Evolutionary conservation across 2,888 invertebrate species (phyloP), one percentile per base, ranked within the genome.

Genomic region (Scrobipalpa costella): DNA sequence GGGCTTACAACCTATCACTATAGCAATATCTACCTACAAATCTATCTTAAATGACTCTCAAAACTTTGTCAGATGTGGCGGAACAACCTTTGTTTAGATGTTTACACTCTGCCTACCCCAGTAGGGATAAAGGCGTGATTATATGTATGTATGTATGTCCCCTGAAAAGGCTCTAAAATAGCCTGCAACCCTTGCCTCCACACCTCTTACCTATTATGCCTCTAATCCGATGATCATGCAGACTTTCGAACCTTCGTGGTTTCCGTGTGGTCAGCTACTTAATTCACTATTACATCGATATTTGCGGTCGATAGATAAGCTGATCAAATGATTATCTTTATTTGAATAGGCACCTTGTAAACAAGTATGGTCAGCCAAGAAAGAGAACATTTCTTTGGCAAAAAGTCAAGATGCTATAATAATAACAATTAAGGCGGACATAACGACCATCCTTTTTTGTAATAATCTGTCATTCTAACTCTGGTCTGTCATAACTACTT

Each of bases 211-310:
- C 17, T 33, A 55, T 63, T 63, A 61, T 47, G 21, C 33, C 64
- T 57, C 36, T 66, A 59, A 68, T 60, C 66, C 47, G 63, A 47
- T 61, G 57, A 66, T 64, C 63, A n/a, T n/a, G n/a, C n/a, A 63
- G 52, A 67, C 58, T 66, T 67, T 62, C 62, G 58, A 66, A 64
- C 66, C 64, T 60, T 66, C 47, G 69, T 33, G 69, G 69, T 69
- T 67, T 65, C 63, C 64, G 66, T 66, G 61, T 63, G 63, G 64
- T n/a, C 34, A 34, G 50, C 40, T n/a, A 47, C 36, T 59, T 38
- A 17, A 62, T 62, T 57, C 33, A 19, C 47, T 36, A 9, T 15
- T 44, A n/a, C 38, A 15, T 1, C 34, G 55, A 59, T 59, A 21
- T 27, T 34, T 57, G 57, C 57, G 38, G 57, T 38, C 57, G 38